These are phyloP conservation scores for Dinocampus coccinellae DNA, from an alignment of 2,888 invertebrate species.

Conservation along the genomic window DNA sequence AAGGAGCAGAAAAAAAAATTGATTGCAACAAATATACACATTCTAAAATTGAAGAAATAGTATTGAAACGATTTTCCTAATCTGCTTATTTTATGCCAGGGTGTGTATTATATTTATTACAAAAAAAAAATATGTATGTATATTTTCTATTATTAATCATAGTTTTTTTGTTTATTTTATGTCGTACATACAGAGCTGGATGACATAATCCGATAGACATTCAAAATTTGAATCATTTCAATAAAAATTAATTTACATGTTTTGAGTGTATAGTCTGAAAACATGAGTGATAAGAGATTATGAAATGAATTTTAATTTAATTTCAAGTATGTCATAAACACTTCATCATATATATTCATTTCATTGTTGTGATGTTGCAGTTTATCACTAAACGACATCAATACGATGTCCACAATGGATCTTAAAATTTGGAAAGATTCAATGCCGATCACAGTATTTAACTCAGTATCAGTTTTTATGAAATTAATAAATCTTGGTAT, in stretches of 20 bases:
- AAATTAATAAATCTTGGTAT: slow-evolving; percentile 12
- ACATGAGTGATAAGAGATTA: slow-evolving; percentile 27
- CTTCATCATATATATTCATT: slow-evolving; percentile 14
- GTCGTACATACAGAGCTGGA: too few species aligned
- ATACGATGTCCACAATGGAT: slow-evolving; percentile 32
- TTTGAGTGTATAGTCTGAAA: not conserved
- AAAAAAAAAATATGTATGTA: too few species aligned
- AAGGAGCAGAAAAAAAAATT: too few species aligned
- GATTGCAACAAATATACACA: too few species aligned
- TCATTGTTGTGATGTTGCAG: slow-evolving; percentile 1
- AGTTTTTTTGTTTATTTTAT: too few species aligned
- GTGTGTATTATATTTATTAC: too few species aligned
- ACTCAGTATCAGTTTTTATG: slow-evolving; percentile 12
- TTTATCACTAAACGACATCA: not conserved
- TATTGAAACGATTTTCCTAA: too few species aligned
- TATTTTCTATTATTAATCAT: too few species aligned
- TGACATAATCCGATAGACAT: too few species aligned
- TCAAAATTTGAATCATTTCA: slow-evolving; percentile 26
- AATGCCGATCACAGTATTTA: slow-evolving; percentile 23
- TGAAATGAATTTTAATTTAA: slow-evolving; percentile 39
- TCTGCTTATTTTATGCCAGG: too few species aligned
- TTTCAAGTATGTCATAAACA: slow-evolving; percentile 34
- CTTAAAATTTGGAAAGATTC: slow-evolving; percentile 27
- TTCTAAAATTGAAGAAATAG: too few species aligned
- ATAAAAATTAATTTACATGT: slow-evolving; percentile 25